These are phyloP conservation scores for Musca domestica DNA, from an alignment of 1,140 invertebrate genomes.

Conservation along the genomic window DNA sequence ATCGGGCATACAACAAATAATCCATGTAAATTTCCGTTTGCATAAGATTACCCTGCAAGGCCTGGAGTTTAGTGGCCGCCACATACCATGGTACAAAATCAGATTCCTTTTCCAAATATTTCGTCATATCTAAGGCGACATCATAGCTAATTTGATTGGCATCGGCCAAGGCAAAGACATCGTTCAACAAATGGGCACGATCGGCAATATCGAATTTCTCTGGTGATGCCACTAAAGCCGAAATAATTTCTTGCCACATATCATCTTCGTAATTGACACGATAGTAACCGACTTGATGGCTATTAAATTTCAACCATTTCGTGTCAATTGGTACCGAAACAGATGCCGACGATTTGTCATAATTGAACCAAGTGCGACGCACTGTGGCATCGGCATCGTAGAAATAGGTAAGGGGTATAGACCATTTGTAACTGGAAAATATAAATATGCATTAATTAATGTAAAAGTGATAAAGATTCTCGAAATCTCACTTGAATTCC, in stretches of 20 bases:
- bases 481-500: slow-evolving; percentile 57
- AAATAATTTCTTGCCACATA: slow-evolving; percentile 67
- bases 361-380: slow-evolving; percentile 42
- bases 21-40: slow-evolving; percentile 59
- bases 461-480: neutral
- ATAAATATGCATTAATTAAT: slow-evolving; percentile 5
- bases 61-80: slow-evolving; percentile 58
- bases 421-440: slow-evolving; percentile 73
- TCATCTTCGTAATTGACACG: slow-evolving; percentile 74
- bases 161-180: slow-evolving; percentile 79
- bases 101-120: slow-evolving; percentile 65
- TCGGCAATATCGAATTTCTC: slow-evolving; percentile 66
- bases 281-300: slow-evolving; percentile 81
- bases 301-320: slow-evolving; percentile 83
- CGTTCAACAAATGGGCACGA: slow-evolving; percentile 79
- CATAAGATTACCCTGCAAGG: slow-evolving; percentile 62
- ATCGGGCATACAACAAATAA: slow-evolving; percentile 62
- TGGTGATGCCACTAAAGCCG: slow-evolving; percentile 54
- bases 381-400: slow-evolving; percentile 53
- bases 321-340: slow-evolving; percentile 29
- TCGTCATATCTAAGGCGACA: slow-evolving; percentile 66
- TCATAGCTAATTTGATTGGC: slow-evolving; percentile 65
- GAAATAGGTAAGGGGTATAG: slow-evolving; percentile 72
- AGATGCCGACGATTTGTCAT: slow-evolving; percentile 19
- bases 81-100: slow-evolving; percentile 74